These are phyloP conservation scores for Spinus olivaceus DNA, from an alignment of 2,797 vertebrate genomes.

Conservation along the genomic window DNA sequence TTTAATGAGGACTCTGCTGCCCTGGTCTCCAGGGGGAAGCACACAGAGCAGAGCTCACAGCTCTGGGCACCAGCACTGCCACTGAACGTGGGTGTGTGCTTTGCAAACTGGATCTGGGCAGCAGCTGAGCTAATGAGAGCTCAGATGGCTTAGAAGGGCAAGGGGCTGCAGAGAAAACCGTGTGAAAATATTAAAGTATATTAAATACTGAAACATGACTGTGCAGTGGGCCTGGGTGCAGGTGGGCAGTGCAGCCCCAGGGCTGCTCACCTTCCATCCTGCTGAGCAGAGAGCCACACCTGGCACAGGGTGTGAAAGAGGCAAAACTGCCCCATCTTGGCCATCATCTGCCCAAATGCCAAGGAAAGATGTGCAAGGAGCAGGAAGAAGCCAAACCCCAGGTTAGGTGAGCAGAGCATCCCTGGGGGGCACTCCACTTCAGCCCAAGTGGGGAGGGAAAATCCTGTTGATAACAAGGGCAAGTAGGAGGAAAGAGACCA, in stretches of 20 bases:
- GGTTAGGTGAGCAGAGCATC: background rate
- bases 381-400: background rate
- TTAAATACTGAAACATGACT: background rate
- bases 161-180: background rate
- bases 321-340: background rate
- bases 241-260: background rate
- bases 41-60: accelerated
- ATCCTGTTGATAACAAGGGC: background rate
- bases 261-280: background rate
- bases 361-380: background rate
- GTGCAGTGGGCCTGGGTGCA: background rate
- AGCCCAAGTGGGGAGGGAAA: background rate
- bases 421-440: background rate
- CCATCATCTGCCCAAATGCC: background rate
- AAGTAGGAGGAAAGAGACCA: background rate
- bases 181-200: background rate
- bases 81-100: accelerated
- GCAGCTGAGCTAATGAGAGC: background rate
- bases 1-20: background rate
- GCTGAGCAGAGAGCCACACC: accelerated
- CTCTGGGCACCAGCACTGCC: background rate
- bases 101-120: background rate
- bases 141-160: background rate
- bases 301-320: accelerated
- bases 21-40: background rate